A percentile compares a stretch with the other conserved stretches of the same genome.
These are phyloP conservation scores for Xiphorhynchus elegans DNA, from an alignment of 2,113 vertebrate genomes.

Conservation along the genomic window DNA sequence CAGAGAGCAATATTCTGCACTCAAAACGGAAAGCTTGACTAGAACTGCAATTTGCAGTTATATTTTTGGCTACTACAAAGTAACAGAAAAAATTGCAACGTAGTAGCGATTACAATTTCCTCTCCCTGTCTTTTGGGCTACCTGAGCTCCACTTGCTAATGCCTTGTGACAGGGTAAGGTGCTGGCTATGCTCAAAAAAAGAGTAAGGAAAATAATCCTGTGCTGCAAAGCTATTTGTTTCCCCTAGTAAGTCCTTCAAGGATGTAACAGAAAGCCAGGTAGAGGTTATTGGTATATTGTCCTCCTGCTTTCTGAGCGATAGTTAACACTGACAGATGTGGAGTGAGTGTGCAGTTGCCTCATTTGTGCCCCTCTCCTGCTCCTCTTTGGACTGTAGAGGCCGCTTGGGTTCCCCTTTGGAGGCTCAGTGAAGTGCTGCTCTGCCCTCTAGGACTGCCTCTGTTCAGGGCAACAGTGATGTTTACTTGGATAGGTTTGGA, in stretches of 20 bases:
- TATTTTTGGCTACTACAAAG: neutral
- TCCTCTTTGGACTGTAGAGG: neutral
- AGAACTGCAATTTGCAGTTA: neutral
- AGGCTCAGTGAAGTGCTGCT: neutral
- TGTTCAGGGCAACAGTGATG: neutral
- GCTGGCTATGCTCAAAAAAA: neutral
- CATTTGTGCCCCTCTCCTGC: fast-evolving
- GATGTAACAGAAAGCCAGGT: neutral
- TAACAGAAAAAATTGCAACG: neutral
- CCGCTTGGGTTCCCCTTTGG: neutral
- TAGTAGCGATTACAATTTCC: neutral
- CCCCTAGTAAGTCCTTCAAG: neutral
- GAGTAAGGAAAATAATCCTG: neutral
- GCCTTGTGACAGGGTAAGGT: neutral
- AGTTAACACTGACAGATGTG: neutral
- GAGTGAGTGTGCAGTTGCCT: neutral
- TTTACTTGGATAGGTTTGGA: neutral
- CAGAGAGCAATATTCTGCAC: neutral
- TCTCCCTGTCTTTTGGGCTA: neutral
- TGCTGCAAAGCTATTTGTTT: neutral
- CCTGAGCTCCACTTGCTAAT: neutral
- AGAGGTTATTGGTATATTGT: neutral
- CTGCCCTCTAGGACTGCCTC: neutral
- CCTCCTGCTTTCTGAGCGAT: neutral
- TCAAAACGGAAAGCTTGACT: neutral